Evolutionary conservation across 2,797 vertebrate species (phyloP).

Genomic region (Xiphophorus birchmanni): DNA sequence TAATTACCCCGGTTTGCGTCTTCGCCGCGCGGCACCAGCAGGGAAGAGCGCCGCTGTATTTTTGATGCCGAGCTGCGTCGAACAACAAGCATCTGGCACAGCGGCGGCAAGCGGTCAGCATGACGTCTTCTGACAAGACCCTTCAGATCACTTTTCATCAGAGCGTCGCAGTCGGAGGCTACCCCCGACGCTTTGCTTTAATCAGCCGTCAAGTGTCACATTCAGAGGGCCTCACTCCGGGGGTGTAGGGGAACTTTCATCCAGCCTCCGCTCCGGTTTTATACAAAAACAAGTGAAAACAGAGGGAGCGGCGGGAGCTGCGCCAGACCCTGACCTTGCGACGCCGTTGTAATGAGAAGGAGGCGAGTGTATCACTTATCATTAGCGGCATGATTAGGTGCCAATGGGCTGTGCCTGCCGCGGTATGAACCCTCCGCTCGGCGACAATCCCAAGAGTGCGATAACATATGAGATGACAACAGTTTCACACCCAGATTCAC

Average conservation of each 20-base stretch:
- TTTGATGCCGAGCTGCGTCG: constrained; percentile 32
- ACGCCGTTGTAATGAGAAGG: constrained; percentile 58
- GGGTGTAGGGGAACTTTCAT: constrained; percentile 13
- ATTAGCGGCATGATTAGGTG: constrained; percentile 77
- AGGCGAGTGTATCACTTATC: constrained; percentile 72
- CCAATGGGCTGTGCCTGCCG: constrained; percentile 71
- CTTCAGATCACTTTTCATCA: constrained; percentile 69
- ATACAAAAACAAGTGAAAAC: constrained; percentile 37
- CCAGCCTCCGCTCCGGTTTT: constrained; percentile 27
- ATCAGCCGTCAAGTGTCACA: constrained; percentile 70
- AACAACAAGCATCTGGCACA: constrained; percentile 65
- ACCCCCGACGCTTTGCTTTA: constrained; percentile 62
- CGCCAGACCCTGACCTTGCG: constrained; percentile 68
- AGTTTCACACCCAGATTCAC: constrained; percentile 80
- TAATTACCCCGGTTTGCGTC: constrained; percentile 42
- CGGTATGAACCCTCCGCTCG: constrained; percentile 60
- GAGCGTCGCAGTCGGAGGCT: constrained; percentile 57
- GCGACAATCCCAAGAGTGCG: constrained; percentile 59
- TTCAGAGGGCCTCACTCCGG: constrained; percentile 31
- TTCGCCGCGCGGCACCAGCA: constrained; percentile 12
- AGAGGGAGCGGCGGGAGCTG: constrained; percentile 1
- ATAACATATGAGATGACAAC: constrained; percentile 80
- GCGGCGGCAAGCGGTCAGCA: constrained; percentile 50
- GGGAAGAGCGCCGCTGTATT: constrained; percentile 35
- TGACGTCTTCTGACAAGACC: constrained; percentile 62